Evolutionary conservation across 2,797 vertebrate genomes (phyloP).

Genomic region (Coccyzus lansbergi): DNA sequence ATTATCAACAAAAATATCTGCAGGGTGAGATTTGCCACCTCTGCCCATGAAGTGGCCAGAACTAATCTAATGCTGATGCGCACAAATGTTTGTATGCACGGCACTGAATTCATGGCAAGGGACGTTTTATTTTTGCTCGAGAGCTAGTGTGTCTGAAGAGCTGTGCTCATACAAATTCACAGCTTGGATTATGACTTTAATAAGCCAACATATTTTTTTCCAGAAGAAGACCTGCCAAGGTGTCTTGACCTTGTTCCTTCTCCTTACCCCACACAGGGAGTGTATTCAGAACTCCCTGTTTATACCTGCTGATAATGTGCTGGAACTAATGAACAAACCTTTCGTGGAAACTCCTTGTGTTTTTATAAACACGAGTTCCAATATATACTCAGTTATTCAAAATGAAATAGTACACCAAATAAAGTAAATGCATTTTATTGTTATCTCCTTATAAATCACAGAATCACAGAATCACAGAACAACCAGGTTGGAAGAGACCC

Average conservation of each 20-base stretch:
- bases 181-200: not conserved
- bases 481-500: no score
- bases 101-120: not conserved
- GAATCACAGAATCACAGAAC: no score
- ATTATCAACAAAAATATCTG: not conserved
- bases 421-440: no score
- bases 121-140: not conserved
- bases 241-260: constrained; percentile 11
- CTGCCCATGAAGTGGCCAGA: not conserved
- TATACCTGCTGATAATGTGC: no score
- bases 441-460: no score
- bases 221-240: not conserved
- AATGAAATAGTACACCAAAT: not conserved
- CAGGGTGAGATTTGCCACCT: not conserved
- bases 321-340: not conserved
- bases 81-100: no score
- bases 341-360: not conserved
- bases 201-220: not conserved
- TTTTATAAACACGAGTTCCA: not conserved
- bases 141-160: not conserved
- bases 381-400: not conserved
- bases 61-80: not conserved
- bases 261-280: not conserved
- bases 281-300: not conserved
- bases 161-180: not conserved